These are phyloP conservation scores for Burhinus oedicnemus DNA, from an alignment of 2,113 vertebrate genomes.

Conservation along the genomic window DNA sequence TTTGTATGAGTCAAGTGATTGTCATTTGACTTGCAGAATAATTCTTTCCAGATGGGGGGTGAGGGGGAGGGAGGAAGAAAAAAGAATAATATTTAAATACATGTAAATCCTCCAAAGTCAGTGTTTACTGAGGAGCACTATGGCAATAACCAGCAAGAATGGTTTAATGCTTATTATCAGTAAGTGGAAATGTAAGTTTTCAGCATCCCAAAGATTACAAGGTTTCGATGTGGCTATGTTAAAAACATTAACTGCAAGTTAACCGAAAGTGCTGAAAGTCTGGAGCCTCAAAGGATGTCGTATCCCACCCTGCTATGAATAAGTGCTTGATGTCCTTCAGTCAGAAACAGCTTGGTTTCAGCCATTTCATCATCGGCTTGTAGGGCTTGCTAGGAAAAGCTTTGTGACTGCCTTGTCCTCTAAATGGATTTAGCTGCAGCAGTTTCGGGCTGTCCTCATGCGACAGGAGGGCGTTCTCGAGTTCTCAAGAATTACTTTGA, in stretches of 20 bases:
- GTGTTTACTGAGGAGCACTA: not conserved
- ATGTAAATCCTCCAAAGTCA: not conserved
- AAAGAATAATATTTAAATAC: conserved; percentile 2
- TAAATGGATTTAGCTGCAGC: not conserved
- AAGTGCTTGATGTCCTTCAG: not conserved
- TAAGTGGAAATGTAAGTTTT: not conserved
- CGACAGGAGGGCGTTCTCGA: not conserved
- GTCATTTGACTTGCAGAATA: conserved; percentile 31
- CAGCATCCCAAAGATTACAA: not conserved
- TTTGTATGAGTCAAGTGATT: conserved; percentile 50
- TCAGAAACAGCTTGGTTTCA: not conserved
- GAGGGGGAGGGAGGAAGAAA: not conserved
- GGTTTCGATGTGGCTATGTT: not conserved
- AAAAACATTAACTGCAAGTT: not conserved
- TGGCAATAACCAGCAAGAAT: not conserved
- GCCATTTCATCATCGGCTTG: not conserved
- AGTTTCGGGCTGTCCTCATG: not conserved
- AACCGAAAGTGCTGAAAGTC: not conserved
- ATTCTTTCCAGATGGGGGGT: conserved; percentile 35
- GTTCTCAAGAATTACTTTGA: not conserved
- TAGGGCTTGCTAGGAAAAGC: not conserved
- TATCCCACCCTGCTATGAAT: not conserved
- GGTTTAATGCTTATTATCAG: not conserved
- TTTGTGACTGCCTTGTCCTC: not conserved
- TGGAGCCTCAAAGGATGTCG: not conserved